Conservation (phyloP, 2,113 vertebrate genomes). For the Hypanus sabinus region DNA sequence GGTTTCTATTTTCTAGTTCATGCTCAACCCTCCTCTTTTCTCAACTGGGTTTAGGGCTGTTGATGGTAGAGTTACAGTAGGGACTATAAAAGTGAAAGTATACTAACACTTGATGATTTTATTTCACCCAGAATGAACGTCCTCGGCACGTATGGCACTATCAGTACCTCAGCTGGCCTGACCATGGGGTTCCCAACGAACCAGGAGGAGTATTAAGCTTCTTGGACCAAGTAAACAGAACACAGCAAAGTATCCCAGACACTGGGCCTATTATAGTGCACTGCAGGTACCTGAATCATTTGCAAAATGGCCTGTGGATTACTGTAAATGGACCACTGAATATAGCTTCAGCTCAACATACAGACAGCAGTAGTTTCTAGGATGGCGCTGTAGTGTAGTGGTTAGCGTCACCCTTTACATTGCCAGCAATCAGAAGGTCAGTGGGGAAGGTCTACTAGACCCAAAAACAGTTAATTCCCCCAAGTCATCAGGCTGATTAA, state of each 20-base stretch:
- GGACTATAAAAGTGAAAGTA: neutral
- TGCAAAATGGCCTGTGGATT: neutral
- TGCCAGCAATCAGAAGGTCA: too few species aligned
- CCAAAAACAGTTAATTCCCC: too few species aligned
- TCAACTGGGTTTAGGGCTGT: too few species aligned
- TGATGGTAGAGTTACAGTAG: neutral
- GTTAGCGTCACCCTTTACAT: too few species aligned
- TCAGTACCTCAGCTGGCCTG: constrained; percentile 81
- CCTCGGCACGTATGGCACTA: constrained; percentile 69
- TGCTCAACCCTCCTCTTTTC: too few species aligned
- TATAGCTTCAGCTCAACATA: neutral
- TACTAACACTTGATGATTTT: constrained; percentile 3
- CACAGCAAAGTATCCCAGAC: constrained; percentile 60
- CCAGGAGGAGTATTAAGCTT: constrained; percentile 73
- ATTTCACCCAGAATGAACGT: constrained; percentile 55
- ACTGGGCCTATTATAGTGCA: constrained; percentile 71
- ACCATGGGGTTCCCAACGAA: constrained; percentile 76
- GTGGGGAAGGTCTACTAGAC: too few species aligned
- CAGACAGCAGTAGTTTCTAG: neutral
- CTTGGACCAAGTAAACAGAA: constrained; percentile 71
- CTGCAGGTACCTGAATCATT: constrained; percentile 61
- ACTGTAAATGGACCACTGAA: neutral
- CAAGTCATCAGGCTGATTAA: too few species aligned
- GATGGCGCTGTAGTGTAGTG: too few species aligned
- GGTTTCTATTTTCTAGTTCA: too few species aligned